phyloP scores from a whole-genome alignment of 53 echinoderm and acorn worm species.

The Henricia sp. region DNA sequence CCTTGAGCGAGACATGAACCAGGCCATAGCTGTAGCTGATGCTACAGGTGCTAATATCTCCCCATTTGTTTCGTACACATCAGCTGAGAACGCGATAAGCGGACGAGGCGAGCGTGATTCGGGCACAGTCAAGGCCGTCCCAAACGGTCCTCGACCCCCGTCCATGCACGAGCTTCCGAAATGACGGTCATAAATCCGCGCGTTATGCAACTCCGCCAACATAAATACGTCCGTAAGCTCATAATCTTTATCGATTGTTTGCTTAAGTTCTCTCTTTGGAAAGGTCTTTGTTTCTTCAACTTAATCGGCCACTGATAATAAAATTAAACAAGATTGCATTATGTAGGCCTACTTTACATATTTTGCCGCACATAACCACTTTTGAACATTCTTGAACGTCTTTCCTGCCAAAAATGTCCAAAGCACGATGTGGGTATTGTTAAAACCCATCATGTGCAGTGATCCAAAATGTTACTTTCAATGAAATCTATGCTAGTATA shows the following conservation, averaged over 20 bases:
- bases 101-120: neutral
- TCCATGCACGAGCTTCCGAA: neutral
- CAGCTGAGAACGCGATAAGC: conserved; percentile 1
- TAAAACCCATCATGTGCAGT: too few species aligned
- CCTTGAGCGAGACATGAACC: neutral
- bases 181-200: conserved; percentile 34
- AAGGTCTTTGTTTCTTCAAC: too few species aligned
- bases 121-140: neutral
- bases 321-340: too few species aligned
- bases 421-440: too few species aligned
- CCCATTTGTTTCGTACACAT: conserved; percentile 38
- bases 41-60: conserved; percentile 52
- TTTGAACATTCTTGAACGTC: too few species aligned
- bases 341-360: too few species aligned
- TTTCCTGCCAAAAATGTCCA: too few species aligned
- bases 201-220: conserved; percentile 15
- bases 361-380: too few species aligned
- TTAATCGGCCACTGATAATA: too few species aligned
- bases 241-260: too few species aligned
- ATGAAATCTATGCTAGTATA: too few species aligned
- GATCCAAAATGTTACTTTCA: too few species aligned
- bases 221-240: conserved; percentile 53
- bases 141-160: neutral
- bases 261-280: neutral
- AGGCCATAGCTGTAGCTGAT: conserved; percentile 1